phyloP scores from a whole-genome alignment of 1,140 invertebrate species.

The Macrostomum lignano region DNA sequence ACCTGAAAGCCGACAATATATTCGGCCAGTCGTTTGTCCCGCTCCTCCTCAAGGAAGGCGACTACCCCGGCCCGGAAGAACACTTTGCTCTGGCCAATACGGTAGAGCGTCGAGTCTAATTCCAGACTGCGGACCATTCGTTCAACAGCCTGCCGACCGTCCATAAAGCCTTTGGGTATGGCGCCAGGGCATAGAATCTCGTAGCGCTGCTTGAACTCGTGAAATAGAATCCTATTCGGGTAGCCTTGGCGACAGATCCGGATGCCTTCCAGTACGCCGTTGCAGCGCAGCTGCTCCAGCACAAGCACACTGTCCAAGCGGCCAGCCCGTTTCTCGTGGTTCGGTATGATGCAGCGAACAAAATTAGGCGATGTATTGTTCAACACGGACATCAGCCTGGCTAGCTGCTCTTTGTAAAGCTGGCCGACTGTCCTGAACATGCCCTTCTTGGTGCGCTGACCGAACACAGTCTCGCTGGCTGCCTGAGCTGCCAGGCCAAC shows the following conservation, averaged over 20 bases:
- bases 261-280: conserved; percentile 95
- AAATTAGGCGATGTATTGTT: conserved; percentile 96
- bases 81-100: conserved; percentile 86
- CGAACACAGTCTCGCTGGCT: conserved; percentile 58
- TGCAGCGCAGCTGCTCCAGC: conserved; percentile 78
- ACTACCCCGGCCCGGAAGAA: conserved; percentile 92
- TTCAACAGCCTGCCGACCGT: conserved; percentile 94
- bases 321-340: conserved; percentile 88
- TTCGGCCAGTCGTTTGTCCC: conserved; percentile 93
- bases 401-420: conserved; percentile 87
- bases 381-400: conserved; percentile 78
- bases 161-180: conserved; percentile 87
- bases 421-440: conserved; percentile 92
- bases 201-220: conserved; percentile 46
- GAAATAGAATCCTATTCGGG: conserved; percentile 49
- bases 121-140: conserved; percentile 76
- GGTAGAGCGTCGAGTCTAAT: conserved; percentile 73
- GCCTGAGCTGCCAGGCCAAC: conserved; percentile 85
- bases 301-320: conserved; percentile 80
- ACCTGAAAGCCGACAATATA: conserved; percentile 72
- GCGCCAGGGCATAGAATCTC: conserved; percentile 88
- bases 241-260: conserved; percentile 96
- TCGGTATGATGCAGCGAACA: conserved; percentile 97
- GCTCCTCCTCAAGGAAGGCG: conserved; percentile 86
- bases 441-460: conserved; percentile 40